Evolutionary conservation across 53 echinoderm and acorn worm species (phyloP).

Genomic region (Mesocentrotus franciscanus): DNA sequence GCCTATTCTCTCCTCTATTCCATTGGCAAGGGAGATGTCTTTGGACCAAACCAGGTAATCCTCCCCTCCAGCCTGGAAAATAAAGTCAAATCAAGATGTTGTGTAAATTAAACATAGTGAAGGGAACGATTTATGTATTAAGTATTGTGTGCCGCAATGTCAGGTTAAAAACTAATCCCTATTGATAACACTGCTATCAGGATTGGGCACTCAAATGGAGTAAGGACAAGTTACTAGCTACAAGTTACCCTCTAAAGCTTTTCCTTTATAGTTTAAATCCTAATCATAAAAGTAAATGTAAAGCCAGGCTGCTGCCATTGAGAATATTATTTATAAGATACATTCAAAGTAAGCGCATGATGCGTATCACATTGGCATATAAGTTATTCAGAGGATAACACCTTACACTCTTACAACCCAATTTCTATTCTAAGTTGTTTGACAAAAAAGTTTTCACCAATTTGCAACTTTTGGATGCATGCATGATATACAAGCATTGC

Average conservation of each 20-base stretch:
- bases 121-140: too few species aligned
- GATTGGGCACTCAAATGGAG: neutral
- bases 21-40: slow-evolving; percentile 98
- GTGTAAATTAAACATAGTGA: too few species aligned
- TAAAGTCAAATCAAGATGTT: neutral
- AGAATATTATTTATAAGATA: neutral
- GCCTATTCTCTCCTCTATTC: slow-evolving; percentile 96
- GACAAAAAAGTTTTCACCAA: too few species aligned
- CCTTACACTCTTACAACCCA: too few species aligned
- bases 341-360: neutral
- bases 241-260: neutral
- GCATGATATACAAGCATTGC: too few species aligned
- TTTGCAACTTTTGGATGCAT: too few species aligned
- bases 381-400: too few species aligned
- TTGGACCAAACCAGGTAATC: slow-evolving; percentile 88
- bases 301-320: neutral
- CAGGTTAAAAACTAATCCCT: too few species aligned
- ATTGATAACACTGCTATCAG: neutral
- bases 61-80: neutral
- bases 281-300: neutral
- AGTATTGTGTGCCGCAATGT: too few species aligned
- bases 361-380: too few species aligned
- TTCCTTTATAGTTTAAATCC: neutral
- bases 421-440: too few species aligned
- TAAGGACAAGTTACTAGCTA: neutral